phyloP scores from a whole-genome alignment of 2,888 invertebrate genomes.

The Apomyelois bistriatella region DNA sequence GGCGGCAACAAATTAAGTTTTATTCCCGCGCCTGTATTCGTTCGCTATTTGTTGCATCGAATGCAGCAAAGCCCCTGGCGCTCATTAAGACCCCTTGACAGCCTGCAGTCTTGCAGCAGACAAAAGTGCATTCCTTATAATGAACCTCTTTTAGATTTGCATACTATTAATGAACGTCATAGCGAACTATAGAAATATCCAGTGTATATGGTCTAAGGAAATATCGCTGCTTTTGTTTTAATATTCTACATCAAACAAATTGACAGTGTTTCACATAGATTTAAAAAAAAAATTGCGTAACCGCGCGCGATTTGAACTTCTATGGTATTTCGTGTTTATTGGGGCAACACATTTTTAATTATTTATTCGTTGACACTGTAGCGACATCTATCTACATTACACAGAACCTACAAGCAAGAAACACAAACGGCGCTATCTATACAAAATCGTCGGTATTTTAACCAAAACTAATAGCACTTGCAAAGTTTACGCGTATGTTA shows the following conservation, averaged over 20 bases:
- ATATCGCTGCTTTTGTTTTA: neutral
- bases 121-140: slow-evolving; percentile 6
- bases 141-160: neutral
- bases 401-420: no score
- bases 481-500: no score
- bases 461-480: no score
- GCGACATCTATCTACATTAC: no score
- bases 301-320: no score
- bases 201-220: no score
- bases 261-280: neutral
- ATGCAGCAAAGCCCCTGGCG: neutral
- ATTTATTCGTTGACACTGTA: no score
- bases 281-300: no score
- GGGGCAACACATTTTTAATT: no score
- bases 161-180: neutral
- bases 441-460: no score
- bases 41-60: slow-evolving; percentile 18
- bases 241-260: neutral
- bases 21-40: slow-evolving; percentile 16
- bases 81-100: neutral
- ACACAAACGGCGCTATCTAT: no score
- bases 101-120: neutral
- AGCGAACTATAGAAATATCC: neutral
- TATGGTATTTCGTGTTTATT: no score
- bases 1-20: slow-evolving; percentile 16